Evolutionary conservation across 2,797 vertebrate genomes (phyloP).

Genomic region (Melanotaenia trifasciata): DNA sequence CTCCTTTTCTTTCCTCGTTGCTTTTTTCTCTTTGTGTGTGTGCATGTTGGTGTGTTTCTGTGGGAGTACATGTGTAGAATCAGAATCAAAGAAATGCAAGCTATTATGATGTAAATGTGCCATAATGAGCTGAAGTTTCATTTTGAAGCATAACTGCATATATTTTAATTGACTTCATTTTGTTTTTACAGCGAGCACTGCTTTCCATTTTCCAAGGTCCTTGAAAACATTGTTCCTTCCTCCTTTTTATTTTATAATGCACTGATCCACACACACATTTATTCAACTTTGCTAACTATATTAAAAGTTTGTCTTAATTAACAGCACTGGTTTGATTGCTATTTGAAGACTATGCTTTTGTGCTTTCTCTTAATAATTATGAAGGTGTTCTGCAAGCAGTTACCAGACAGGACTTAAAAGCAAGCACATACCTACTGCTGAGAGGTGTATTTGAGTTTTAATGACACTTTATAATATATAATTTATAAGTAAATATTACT

Average conservation of each 20-base stretch:
- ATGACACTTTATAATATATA: too few relatives aligned
- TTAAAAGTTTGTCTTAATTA: not conserved
- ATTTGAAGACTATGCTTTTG: not conserved
- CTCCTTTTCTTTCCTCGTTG: slow-evolving; percentile 34
- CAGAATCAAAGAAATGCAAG: not conserved
- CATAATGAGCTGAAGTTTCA: not conserved
- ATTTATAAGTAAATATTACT: not conserved
- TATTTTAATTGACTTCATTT: not conserved
- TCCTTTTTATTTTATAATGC: not conserved
- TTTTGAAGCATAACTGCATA: not conserved
- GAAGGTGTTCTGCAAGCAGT: not conserved
- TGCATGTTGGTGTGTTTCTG: not conserved
- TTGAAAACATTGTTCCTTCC: not conserved
- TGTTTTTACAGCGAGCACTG: not conserved
- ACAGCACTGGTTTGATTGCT: not conserved
- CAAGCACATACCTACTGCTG: not conserved
- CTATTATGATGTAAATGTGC: slow-evolving; percentile 17
- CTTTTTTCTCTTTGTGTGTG: slow-evolving; percentile 22
- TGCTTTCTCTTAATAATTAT: not conserved
- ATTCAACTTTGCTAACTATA: not conserved
- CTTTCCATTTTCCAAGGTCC: not conserved
- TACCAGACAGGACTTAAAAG: not conserved
- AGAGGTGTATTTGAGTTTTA: not conserved
- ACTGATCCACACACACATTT: not conserved
- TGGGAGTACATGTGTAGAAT: slow-evolving; percentile 1